Conservation (phyloP, 2,797 vertebrate genomes). For the Eptatretus atami region DNA sequence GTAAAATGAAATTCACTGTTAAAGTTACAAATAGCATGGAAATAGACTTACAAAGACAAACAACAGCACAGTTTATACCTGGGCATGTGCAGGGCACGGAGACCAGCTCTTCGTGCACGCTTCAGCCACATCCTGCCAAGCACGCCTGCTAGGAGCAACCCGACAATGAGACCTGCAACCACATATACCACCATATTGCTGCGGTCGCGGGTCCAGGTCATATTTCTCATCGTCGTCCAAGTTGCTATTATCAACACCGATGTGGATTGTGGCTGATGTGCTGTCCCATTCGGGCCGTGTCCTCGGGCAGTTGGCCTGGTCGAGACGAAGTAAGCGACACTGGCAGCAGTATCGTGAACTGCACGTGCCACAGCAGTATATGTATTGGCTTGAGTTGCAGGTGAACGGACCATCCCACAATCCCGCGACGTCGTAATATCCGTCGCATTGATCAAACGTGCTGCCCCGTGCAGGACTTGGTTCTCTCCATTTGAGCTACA, state of each 20-base stretch:
- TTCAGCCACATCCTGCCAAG: background rate
- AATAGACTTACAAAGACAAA: no score
- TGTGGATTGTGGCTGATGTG: background rate
- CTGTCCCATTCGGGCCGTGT: background rate
- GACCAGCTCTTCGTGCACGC: background rate
- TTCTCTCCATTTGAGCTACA: no score
- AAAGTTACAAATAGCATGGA: no score
- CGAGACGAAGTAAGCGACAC: background rate
- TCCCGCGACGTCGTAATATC: background rate
- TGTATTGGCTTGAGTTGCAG: constrained; percentile 1
- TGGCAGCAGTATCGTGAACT: constrained; percentile 1
- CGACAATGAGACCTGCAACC: background rate
- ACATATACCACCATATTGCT: background rate
- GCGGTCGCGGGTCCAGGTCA: background rate
- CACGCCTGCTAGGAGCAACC: background rate
- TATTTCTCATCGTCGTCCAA: background rate
- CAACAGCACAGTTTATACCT: no score
- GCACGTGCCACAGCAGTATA: background rate
- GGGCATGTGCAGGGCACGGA: no score
- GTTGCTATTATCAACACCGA: background rate
- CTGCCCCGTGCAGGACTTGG: background rate
- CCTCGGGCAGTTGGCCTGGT: background rate
- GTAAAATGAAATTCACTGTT: no score
- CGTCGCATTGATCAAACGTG: background rate
- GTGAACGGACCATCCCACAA: background rate